These are phyloP conservation scores for Clupea harengus DNA, from an alignment of 2,113 vertebrate genomes.

Conservation along the genomic window DNA sequence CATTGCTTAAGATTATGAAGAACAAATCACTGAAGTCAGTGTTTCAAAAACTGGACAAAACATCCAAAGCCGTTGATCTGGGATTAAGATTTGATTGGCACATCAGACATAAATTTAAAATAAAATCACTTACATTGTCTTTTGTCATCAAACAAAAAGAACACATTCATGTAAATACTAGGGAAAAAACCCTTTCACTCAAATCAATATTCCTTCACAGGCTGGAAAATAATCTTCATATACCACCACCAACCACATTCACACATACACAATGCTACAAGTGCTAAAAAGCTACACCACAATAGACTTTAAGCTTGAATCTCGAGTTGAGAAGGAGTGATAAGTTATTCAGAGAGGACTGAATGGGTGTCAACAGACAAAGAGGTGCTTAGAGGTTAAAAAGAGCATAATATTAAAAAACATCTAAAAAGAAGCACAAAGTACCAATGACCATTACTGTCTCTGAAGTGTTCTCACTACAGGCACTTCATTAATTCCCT, in stretches of 20 bases:
- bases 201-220: conserved; percentile 8
- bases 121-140: background rate
- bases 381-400: background rate
- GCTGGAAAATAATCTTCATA: conserved; percentile 5
- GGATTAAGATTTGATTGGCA: background rate
- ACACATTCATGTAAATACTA: background rate
- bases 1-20: background rate
- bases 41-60: background rate
- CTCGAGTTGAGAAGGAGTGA: background rate
- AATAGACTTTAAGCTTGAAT: background rate
- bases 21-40: background rate
- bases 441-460: background rate
- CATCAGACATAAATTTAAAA: background rate
- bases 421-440: background rate
- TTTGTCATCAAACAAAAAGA: background rate
- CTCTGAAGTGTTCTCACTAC: background rate
- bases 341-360: background rate
- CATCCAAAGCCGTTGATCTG: background rate
- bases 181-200: background rate
- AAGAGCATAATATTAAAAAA: background rate
- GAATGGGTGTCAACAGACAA: background rate
- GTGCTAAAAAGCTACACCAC: conserved; percentile 8
- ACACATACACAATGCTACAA: background rate
- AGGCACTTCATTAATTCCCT: background rate
- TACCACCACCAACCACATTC: conserved; percentile 10